Conservation (phyloP, 2,888 invertebrate species). For the Coremacera marginata region DNA sequence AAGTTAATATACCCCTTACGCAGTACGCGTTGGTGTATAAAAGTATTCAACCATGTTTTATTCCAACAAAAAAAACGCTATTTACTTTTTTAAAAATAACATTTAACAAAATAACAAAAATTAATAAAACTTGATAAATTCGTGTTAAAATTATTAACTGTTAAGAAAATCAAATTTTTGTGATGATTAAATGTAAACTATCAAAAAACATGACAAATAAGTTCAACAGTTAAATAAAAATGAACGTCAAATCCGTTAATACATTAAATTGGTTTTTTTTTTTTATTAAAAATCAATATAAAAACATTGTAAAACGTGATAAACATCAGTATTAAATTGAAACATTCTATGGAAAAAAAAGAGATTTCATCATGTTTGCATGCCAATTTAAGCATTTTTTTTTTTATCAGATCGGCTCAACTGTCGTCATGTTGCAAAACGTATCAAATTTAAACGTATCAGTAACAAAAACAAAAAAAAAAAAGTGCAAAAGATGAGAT, state of each 20-base stretch:
- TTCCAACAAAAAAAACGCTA: too few relatives aligned
- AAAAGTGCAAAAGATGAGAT: background rate
- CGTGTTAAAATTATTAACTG: too few relatives aligned
- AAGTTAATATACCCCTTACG: too few relatives aligned
- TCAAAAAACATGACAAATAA: background rate
- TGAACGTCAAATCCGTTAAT: too few relatives aligned
- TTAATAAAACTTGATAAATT: too few relatives aligned
- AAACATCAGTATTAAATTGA: background rate
- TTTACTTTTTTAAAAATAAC: too few relatives aligned
- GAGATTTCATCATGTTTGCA: conserved; percentile 22
- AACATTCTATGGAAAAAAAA: background rate
- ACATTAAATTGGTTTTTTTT: background rate
- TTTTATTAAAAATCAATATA: background rate
- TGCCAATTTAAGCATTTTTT: conserved; percentile 15
- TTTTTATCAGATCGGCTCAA: conserved; percentile 29
- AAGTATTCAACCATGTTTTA: too few relatives aligned
- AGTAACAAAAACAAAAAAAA: background rate
- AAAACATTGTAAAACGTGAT: background rate
- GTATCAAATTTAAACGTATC: conserved; percentile 19
- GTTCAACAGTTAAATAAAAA: background rate
- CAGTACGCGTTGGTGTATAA: too few relatives aligned
- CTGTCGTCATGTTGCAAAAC: conserved; percentile 31
- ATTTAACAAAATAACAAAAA: too few relatives aligned
- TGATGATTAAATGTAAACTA: background rate
- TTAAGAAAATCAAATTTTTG: too few relatives aligned